A percentile compares a stretch with the other conserved stretches of the same genome.
Conservation (phyloP, 2,888 invertebrate species). For the Cyaniris semiargus region DNA sequence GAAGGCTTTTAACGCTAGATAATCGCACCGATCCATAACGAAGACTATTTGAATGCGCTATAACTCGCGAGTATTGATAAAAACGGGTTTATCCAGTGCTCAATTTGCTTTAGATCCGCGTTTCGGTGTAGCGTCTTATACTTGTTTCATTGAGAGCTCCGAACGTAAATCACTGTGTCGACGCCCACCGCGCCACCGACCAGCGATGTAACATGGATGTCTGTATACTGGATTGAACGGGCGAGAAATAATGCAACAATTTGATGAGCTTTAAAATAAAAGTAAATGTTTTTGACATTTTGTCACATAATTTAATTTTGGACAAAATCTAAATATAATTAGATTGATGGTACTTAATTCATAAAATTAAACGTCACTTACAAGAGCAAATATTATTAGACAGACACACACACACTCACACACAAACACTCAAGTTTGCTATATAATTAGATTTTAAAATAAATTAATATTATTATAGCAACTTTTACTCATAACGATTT, state of each 20-base stretch:
- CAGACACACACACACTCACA: too few relatives aligned
- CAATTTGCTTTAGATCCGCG: conserved; percentile 36
- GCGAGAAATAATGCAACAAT: neutral
- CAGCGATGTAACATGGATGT: neutral
- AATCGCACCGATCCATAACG: conserved; percentile 3
- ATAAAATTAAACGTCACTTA: too few relatives aligned
- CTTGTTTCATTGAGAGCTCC: conserved; percentile 36
- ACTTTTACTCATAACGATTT: neutral
- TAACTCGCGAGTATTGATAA: conserved; percentile 32
- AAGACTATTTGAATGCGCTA: conserved; percentile 21
- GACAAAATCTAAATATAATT: too few relatives aligned
- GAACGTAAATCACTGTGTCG: conserved; percentile 36
- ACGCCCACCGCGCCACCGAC: conserved; percentile 23
- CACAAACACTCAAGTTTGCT: too few relatives aligned
- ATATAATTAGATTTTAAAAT: too few relatives aligned
- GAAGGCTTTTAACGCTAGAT: conserved; percentile 15
- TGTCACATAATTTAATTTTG: too few relatives aligned
- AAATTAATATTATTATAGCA: neutral
- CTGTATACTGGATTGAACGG: neutral
- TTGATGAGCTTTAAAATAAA: too few relatives aligned
- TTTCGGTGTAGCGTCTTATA: conserved; percentile 35
- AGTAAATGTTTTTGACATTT: too few relatives aligned
- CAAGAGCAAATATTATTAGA: too few relatives aligned
- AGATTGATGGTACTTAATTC: too few relatives aligned
- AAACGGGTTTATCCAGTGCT: conserved; percentile 37